phyloP scores from a whole-genome alignment of 2,797 vertebrate species.

The Xenopus petersii region DNA sequence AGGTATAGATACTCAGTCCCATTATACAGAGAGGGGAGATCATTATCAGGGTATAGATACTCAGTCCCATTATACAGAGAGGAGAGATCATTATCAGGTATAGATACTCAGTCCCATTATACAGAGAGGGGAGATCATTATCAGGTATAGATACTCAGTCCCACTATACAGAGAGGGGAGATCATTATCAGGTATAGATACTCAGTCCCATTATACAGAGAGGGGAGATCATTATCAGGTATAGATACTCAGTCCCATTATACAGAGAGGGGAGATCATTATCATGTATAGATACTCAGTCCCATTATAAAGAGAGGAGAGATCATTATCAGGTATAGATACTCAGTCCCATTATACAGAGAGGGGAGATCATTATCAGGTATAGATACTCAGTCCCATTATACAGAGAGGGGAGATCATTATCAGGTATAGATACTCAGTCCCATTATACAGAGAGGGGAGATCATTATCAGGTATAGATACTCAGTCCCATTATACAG shows the following conservation, averaged over 20 bases:
- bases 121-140: no score
- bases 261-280: background rate
- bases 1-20: constrained; percentile 4
- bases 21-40: background rate
- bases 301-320: constrained; percentile 4
- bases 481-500: background rate
- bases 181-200: no score
- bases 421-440: constrained; percentile 13
- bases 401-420: background rate
- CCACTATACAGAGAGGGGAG: no score
- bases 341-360: constrained; percentile 4
- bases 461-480: background rate
- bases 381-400: background rate
- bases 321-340: constrained; percentile 7
- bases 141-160: no score
- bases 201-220: no score
- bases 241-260: background rate
- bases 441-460: background rate
- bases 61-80: background rate
- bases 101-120: no score
- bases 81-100: no score
- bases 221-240: no score
- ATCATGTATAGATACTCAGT: constrained; percentile 2
- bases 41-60: background rate
- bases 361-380: background rate